Evolutionary conservation across 2,113 vertebrate genomes (phyloP).

Genomic region (Upupa epops): DNA sequence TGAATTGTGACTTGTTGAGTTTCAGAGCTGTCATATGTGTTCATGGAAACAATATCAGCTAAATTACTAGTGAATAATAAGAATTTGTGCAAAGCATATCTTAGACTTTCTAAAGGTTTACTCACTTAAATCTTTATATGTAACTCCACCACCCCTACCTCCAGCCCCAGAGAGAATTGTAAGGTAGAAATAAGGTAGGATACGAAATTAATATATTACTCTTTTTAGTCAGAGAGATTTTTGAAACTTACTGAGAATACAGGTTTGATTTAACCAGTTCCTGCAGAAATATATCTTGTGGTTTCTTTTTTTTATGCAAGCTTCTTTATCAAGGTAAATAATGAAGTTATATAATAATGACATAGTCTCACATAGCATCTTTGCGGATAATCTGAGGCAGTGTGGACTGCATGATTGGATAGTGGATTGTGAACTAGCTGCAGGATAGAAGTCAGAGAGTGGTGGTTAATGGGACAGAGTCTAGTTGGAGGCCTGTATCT

Average conservation of each 20-base stretch:
- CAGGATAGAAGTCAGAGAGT: too few relatives aligned
- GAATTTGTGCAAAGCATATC: not conserved
- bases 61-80: not conserved
- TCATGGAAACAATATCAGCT: not conserved
- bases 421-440: too few relatives aligned
- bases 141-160: not conserved
- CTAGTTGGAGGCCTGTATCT: too few relatives aligned
- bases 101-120: not conserved
- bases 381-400: too few relatives aligned
- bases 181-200: not conserved
- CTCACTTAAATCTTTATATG: not conserved
- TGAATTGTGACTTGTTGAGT: not conserved
- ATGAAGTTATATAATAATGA: not conserved
- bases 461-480: too few relatives aligned
- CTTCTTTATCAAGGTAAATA: not conserved
- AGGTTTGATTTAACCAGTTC: not conserved
- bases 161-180: not conserved
- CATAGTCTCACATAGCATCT: too few relatives aligned
- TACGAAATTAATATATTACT: not conserved
- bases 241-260: not conserved
- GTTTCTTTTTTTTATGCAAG: not conserved
- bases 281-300: not conserved
- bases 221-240: not conserved
- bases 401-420: too few relatives aligned
- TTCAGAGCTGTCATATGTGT: rapidly evolving